Percentiles rank a stretch among this genome's conserved stretches.
phyloP scores from a whole-genome alignment of 1,140 invertebrate genomes.

The Teleogryllus occipitalis region DNA sequence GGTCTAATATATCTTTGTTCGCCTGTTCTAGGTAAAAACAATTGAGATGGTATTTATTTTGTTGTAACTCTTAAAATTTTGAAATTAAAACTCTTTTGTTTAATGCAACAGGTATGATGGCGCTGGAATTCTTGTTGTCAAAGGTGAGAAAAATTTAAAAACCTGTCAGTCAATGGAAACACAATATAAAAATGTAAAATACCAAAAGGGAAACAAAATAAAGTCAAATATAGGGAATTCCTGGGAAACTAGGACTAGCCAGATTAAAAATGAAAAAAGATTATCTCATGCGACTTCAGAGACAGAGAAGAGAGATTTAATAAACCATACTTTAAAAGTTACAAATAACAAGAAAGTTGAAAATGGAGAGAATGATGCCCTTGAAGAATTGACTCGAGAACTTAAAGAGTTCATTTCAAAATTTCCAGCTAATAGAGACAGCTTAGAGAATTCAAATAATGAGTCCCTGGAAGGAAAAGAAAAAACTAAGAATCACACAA shows the following conservation, averaged over 20 bases:
- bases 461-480: not conserved
- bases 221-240: not conserved
- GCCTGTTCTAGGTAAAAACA: slow-evolving; percentile 61
- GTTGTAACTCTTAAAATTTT: slow-evolving; percentile 1
- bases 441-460: not conserved
- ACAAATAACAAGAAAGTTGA: not conserved
- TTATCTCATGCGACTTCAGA: not conserved
- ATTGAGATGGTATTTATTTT: not conserved
- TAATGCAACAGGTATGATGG: slow-evolving; percentile 47
- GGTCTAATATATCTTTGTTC: slow-evolving; percentile 62
- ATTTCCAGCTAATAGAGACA: not conserved
- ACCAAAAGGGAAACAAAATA: not conserved
- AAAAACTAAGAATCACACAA: not conserved
- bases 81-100: slow-evolving; percentile 16
- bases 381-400: not conserved
- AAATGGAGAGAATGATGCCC: not conserved
- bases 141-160: slow-evolving; percentile 62
- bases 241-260: not conserved
- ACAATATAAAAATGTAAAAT: slow-evolving; percentile 34
- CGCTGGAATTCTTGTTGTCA: slow-evolving; percentile 66
- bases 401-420: not conserved
- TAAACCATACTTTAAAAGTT: not conserved
- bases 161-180: slow-evolving; percentile 58
- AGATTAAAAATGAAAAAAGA: not conserved
- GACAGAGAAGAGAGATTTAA: not conserved